phyloP scores from a whole-genome alignment of 1,140 invertebrate species.

The Bombus pascuorum region DNA sequence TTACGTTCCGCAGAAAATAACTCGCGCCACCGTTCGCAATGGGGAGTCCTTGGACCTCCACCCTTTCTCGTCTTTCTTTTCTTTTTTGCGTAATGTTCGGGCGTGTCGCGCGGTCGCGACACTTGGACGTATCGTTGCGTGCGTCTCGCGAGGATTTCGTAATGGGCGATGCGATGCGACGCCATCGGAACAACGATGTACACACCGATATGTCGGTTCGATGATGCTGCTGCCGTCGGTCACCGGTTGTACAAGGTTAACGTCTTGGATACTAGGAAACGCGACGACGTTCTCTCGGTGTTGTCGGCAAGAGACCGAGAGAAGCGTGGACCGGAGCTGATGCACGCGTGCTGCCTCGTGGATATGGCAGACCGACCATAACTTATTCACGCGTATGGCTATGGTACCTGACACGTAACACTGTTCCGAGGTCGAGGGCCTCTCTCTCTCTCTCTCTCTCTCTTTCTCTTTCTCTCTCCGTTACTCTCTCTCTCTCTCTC shows the following conservation, averaged over 20 bases:
- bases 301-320: slow-evolving; percentile 3
- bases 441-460: slow-evolving; percentile 35
- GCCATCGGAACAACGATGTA: too few species aligned
- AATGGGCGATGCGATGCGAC: too few species aligned
- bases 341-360: slow-evolving; percentile 68
- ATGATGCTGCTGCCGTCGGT: not conserved
- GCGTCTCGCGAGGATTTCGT: too few species aligned
- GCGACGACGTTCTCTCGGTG: slow-evolving; percentile 29
- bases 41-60: slow-evolving; percentile 47
- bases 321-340: slow-evolving; percentile 56
- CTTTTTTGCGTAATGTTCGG: too few species aligned
- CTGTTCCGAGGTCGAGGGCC: slow-evolving; percentile 68
- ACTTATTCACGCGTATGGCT: slow-evolving; percentile 69
- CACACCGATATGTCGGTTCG: too few species aligned
- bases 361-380: slow-evolving; percentile 67
- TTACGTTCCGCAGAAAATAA: slow-evolving; percentile 71
- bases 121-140: too few species aligned
- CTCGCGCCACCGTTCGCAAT: slow-evolving; percentile 71
- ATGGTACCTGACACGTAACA: slow-evolving; percentile 71
- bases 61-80: not conserved
- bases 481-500: slow-evolving; percentile 29
- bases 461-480: slow-evolving; percentile 15
- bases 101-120: too few species aligned
- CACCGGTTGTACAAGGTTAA: slow-evolving; percentile 44
- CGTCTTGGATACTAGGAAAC: slow-evolving; percentile 54